Evolutionary conservation across 2,113 vertebrate species (phyloP).

Genomic region (Promerops cafer): DNA sequence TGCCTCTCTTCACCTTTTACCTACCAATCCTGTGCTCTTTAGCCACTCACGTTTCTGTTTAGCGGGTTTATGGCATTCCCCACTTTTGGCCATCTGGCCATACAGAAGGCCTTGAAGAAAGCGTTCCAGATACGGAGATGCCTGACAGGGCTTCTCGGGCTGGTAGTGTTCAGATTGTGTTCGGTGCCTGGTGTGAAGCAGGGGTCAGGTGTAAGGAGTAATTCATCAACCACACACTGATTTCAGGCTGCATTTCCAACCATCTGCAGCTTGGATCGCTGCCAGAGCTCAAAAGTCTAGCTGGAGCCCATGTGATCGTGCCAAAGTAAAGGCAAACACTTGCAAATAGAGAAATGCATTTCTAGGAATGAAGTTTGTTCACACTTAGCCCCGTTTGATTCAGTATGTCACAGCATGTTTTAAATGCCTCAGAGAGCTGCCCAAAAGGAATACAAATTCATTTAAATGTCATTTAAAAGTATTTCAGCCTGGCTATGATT

Average conservation of each 20-base stretch:
- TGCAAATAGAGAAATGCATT: constrained; percentile 22
- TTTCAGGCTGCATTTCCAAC: constrained; percentile 67
- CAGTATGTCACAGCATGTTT: not conserved
- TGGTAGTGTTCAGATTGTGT: constrained; percentile 57
- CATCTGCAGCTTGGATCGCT: constrained; percentile 69
- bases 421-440: not conserved
- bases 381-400: not conserved
- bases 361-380: constrained; percentile 38
- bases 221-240: constrained; percentile 69
- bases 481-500: constrained; percentile 35
- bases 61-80: constrained; percentile 27
- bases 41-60: not conserved
- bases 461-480: constrained; percentile 7
- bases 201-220: constrained; percentile 72
- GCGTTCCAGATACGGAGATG: constrained; percentile 26
- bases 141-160: constrained; percentile 49
- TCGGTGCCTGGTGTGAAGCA: constrained; percentile 68
- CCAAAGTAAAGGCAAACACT: constrained; percentile 55
- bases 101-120: constrained; percentile 62
- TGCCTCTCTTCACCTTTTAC: not conserved
- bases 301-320: constrained; percentile 40
- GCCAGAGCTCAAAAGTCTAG: constrained; percentile 59
- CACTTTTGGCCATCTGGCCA: constrained; percentile 58
- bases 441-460: not conserved
- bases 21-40: not conserved